These are phyloP conservation scores for Esox niger DNA, from an alignment of 2,113 vertebrate genomes.

Conservation along the genomic window DNA sequence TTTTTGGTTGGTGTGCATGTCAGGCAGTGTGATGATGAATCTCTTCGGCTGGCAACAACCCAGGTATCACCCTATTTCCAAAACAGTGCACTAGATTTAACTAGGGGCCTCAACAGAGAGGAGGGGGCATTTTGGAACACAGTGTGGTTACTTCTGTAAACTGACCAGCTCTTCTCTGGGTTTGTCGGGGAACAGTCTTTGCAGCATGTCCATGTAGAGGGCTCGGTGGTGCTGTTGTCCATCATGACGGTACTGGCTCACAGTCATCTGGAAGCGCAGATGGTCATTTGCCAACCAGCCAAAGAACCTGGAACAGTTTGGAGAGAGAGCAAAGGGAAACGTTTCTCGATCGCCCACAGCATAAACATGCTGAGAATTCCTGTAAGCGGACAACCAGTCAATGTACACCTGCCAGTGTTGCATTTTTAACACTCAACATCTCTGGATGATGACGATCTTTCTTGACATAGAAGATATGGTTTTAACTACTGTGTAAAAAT, in stretches of 20 bases:
- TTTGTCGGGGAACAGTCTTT: slow-evolving; percentile 79
- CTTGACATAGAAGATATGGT: no score
- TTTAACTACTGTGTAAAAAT: no score
- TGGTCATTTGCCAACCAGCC: slow-evolving; percentile 81
- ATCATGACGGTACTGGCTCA: slow-evolving; percentile 78
- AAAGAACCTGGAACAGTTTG: slow-evolving; percentile 67
- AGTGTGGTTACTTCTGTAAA: background rate
- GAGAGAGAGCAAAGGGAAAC: slow-evolving; percentile 14
- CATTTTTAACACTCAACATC: background rate
- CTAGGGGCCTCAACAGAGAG: no score
- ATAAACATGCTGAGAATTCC: background rate
- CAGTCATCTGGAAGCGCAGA: slow-evolving; percentile 75
- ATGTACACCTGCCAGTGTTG: background rate
- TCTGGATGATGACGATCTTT: background rate
- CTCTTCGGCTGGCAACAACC: background rate
- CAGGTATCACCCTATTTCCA: no score
- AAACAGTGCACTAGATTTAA: background rate
- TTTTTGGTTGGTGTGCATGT: background rate
- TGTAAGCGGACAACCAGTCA: background rate
- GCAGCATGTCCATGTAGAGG: slow-evolving; percentile 83
- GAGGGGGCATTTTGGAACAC: no score
- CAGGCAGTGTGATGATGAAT: background rate
- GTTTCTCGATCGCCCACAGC: background rate
- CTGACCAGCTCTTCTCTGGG: slow-evolving; percentile 84
- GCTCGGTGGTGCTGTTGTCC: slow-evolving; percentile 73